These are phyloP conservation scores for Acanthoscelides obtectus DNA, from an alignment of 2,888 invertebrate species.

Conservation along the genomic window DNA sequence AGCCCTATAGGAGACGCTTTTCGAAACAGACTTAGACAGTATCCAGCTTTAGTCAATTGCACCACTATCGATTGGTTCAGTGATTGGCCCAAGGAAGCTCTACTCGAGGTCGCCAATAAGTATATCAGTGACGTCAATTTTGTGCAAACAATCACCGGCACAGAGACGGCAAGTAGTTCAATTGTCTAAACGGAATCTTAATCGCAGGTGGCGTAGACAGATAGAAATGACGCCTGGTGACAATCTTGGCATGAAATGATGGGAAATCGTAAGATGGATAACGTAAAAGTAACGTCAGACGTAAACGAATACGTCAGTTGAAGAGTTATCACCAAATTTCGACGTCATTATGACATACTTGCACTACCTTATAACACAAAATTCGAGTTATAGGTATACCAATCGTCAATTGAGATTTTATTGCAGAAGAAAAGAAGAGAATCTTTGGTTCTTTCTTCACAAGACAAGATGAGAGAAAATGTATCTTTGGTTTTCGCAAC, in stretches of 20 bases:
- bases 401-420: background rate
- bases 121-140: constrained; percentile 71
- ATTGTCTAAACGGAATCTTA: background rate
- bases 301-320: no score
- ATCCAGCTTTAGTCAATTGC: constrained; percentile 81
- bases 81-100: constrained; percentile 83
- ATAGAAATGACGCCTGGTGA: no score
- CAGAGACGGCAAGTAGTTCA: constrained; percentile 49
- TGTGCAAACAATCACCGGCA: constrained; percentile 64
- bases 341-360: no score
- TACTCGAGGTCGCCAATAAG: constrained; percentile 84
- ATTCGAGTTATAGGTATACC: no score
- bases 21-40: constrained; percentile 78
- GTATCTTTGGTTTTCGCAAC: constrained; percentile 73
- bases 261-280: no score
- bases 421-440: constrained; percentile 38
- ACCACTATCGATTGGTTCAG: constrained; percentile 89
- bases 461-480: constrained; percentile 59
- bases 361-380: no score
- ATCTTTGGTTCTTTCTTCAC: constrained; percentile 41
- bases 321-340: no score
- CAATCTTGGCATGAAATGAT: no score
- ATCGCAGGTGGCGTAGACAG: no score
- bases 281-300: no score
- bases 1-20: constrained; percentile 85